Conservation (phyloP, 2,888 invertebrate genomes). For the Troilus luridus region DNA sequence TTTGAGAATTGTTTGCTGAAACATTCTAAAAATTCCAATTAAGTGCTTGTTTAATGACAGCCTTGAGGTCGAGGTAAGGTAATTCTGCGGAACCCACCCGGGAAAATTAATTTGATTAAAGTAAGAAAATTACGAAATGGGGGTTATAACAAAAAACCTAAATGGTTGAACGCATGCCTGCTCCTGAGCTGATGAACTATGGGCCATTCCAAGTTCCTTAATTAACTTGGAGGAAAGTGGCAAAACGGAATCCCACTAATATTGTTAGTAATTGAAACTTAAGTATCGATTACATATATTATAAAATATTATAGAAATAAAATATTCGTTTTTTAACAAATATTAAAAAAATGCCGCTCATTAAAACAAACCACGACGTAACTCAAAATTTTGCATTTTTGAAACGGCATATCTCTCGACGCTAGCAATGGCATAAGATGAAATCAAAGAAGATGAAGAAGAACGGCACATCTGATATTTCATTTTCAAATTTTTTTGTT, state of each 20-base stretch:
- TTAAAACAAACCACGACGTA: too few species aligned
- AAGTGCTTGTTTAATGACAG: background rate
- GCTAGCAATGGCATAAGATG: too few species aligned
- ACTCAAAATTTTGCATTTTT: too few species aligned
- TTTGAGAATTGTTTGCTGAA: background rate
- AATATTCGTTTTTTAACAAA: too few species aligned
- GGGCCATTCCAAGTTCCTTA: background rate
- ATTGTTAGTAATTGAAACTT: too few species aligned
- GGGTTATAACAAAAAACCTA: background rate
- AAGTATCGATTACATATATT: too few species aligned
- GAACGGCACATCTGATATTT: too few species aligned
- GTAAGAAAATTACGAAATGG: background rate
- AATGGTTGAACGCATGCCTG: background rate
- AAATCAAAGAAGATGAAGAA: too few species aligned
- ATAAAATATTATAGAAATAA: too few species aligned
- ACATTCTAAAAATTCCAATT: conserved; percentile 30
- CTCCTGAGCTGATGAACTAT: background rate
- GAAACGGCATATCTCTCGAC: too few species aligned
- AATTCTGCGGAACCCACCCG: background rate
- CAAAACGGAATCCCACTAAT: background rate
- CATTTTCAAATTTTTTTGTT: too few species aligned
- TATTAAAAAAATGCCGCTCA: too few species aligned
- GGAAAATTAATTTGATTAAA: background rate
- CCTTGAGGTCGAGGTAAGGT: background rate
- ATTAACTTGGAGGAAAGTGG: background rate